phyloP scores from a whole-genome alignment of 1,140 invertebrate genomes.

The Bombus terrestris region DNA sequence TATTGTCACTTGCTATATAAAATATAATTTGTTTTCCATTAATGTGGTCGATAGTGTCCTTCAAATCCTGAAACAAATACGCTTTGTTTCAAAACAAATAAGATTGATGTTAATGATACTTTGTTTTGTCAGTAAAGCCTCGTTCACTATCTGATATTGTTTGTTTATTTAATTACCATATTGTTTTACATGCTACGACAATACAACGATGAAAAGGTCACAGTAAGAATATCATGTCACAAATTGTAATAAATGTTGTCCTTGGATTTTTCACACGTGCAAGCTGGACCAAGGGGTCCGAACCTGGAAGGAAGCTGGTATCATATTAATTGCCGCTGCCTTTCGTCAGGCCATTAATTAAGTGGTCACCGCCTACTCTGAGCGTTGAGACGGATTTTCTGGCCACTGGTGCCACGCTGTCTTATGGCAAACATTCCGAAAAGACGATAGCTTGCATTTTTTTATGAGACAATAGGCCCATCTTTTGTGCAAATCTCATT shows the following conservation, averaged over 20 bases:
- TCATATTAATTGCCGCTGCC: conserved; percentile 63
- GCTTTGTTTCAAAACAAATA: background rate
- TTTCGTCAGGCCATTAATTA: conserved; percentile 76
- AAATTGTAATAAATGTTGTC: conserved; percentile 24
- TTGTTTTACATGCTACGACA: conserved; percentile 5
- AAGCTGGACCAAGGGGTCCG: background rate
- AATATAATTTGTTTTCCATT: background rate
- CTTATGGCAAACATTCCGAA: conserved; percentile 48
- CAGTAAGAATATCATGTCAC: background rate
- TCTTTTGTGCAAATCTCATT: too few species aligned
- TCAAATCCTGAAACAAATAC: background rate
- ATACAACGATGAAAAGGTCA: background rate
- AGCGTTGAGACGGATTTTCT: conserved; percentile 42
- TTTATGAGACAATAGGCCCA: background rate
- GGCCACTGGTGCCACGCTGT: conserved; percentile 70
- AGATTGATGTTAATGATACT: background rate
- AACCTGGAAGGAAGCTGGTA: conserved; percentile 56
- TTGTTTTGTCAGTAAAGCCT: background rate
- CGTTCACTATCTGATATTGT: background rate
- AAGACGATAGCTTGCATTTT: conserved; percentile 20
- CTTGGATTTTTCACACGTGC: conserved; percentile 41
- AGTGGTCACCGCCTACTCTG: conserved; percentile 55
- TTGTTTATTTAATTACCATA: conserved; percentile 31
- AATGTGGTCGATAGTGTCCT: background rate
- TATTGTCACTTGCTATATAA: background rate